Evolutionary conservation across 1,140 invertebrate genomes (phyloP), one percentile per base, ranked within the genome.

Genomic region (Bombus soroeensis): DNA sequence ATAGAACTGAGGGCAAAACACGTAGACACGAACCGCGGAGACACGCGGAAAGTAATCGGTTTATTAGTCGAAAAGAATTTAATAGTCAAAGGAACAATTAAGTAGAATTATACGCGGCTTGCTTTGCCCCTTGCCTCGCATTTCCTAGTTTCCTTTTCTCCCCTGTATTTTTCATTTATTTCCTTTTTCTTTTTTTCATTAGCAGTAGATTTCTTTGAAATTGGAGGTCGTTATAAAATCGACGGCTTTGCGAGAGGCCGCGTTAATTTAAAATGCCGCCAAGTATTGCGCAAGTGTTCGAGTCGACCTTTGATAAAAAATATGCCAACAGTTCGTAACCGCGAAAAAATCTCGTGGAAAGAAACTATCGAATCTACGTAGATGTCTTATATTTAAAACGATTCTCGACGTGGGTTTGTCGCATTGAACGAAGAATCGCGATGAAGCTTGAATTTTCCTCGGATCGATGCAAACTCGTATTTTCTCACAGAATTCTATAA

Each of bases 211-310:
- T 75, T 76, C 53, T 76, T 34, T 83, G 57, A 76, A 76, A 75
- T 83, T 53, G 72, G 72, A 76, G 59, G 57, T 76, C 72, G 59
- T 83, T 83, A 76, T 75, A 66, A 83, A 73, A 83, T 83, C 81
- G 81, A 82, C 81, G 53, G 41, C 28, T 43, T 28, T 66, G 28
- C 62, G 47, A 66, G 73, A 53, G 72, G 37, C 59, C n/a, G 59
- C 72, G 81, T 76, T 76, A 83, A 83, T 83, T 83, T 83, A 64
- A 83, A 83, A 76, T 76, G 72, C 59, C 81, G 43, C 57, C 59
- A 18, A 18, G 71, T 64, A 82, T 75, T 39, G 74, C 71, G 32
- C 59, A 37, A 74, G 71, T 64, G 81, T 41, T 76, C 39, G 22
- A 66, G 15, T 25, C 25, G 9, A 59, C 32, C 59, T 83, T 83